Percentiles rank a stretch among this genome's conserved stretches.
Conservation (phyloP, 1,140 invertebrate species). For the Megathymus violae region DNA sequence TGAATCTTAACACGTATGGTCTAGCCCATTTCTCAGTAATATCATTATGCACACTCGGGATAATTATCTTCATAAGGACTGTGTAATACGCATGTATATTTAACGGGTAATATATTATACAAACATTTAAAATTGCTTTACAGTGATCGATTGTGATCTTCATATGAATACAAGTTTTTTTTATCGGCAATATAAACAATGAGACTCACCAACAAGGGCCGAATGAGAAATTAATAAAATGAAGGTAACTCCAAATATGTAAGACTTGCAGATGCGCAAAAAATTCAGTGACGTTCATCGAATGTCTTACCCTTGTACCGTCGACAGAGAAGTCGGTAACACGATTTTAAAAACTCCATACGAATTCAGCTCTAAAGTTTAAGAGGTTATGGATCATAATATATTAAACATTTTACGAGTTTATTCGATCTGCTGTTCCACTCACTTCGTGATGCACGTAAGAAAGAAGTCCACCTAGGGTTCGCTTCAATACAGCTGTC, state of each 20-base stretch:
- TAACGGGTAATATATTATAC: slow-evolving; percentile 34
- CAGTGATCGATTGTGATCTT: slow-evolving; percentile 34
- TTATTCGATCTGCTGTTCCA: neutral
- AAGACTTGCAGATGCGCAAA: slow-evolving; percentile 35
- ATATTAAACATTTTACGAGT: neutral
- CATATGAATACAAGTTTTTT: slow-evolving; percentile 33
- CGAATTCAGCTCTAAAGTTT: slow-evolving; percentile 11
- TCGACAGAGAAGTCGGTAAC: neutral
- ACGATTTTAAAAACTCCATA: neutral
- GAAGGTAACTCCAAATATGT: slow-evolving; percentile 47
- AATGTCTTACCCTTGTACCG: slow-evolving; percentile 33
- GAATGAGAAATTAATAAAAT: slow-evolving; percentile 46
- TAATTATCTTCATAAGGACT: slow-evolving; percentile 28
- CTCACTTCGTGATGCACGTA: slow-evolving; percentile 2
- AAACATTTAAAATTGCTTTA: slow-evolving; percentile 37
- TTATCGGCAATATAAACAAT: slow-evolving; percentile 36
- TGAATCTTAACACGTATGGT: slow-evolving; percentile 4
- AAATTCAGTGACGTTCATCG: slow-evolving; percentile 28
- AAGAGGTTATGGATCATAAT: slow-evolving; percentile 14
- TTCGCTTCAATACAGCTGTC: slow-evolving; percentile 27
- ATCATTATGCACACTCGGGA: slow-evolving; percentile 2
- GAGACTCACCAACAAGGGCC: slow-evolving; percentile 32
- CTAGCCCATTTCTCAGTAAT: slow-evolving; percentile 8
- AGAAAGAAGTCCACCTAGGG: slow-evolving; percentile 26
- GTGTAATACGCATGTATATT: slow-evolving; percentile 19